These are phyloP conservation scores for Nannoperca obscura DNA, from an alignment of 2,797 vertebrate genomes.

Conservation along the genomic window DNA sequence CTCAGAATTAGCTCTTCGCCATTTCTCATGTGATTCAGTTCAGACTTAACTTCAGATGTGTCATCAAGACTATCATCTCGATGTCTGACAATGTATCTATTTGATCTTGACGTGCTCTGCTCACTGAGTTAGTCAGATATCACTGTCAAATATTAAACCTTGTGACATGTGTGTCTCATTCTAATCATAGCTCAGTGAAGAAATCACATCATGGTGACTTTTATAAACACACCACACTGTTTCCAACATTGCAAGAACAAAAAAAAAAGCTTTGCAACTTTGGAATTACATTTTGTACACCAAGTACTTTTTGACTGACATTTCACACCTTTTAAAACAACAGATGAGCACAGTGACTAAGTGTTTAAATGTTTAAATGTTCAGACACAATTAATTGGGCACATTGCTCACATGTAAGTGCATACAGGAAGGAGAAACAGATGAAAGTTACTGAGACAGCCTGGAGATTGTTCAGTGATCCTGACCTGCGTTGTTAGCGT, in stretches of 20 bases:
- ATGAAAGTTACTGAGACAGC: slow-evolving; percentile 54
- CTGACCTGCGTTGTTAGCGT: slow-evolving; percentile 74
- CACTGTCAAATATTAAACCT: slow-evolving; percentile 79
- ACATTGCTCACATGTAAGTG: slow-evolving; percentile 47
- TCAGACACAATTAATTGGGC: slow-evolving; percentile 59
- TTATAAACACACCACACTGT: slow-evolving; percentile 46
- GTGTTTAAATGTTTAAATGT: slow-evolving; percentile 53
- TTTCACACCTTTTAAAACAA: slow-evolving; percentile 76
- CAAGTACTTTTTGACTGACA: slow-evolving; percentile 72
- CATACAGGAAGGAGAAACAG: slow-evolving; percentile 41
- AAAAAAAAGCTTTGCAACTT: slow-evolving; percentile 62
- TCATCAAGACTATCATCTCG: slow-evolving; percentile 76
- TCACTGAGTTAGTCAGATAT: slow-evolving; percentile 74
- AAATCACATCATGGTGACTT: slow-evolving; percentile 54
- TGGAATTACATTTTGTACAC: slow-evolving; percentile 49
- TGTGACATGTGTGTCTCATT: slow-evolving; percentile 66
- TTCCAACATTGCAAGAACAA: slow-evolving; percentile 35
- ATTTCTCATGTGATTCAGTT: slow-evolving; percentile 79
- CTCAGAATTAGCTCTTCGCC: slow-evolving; percentile 78
- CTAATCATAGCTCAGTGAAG: slow-evolving; percentile 79
- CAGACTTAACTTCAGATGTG: slow-evolving; percentile 80
- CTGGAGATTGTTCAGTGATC: slow-evolving; percentile 63
- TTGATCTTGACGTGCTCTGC: slow-evolving; percentile 75
- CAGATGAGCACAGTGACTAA: slow-evolving; percentile 60
- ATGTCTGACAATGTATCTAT: slow-evolving; percentile 70